Percentiles rank a stretch among this genome's conserved stretches.
phyloP scores from a whole-genome alignment of 2,888 invertebrate species.

The Drosophila vallismaia region DNA sequence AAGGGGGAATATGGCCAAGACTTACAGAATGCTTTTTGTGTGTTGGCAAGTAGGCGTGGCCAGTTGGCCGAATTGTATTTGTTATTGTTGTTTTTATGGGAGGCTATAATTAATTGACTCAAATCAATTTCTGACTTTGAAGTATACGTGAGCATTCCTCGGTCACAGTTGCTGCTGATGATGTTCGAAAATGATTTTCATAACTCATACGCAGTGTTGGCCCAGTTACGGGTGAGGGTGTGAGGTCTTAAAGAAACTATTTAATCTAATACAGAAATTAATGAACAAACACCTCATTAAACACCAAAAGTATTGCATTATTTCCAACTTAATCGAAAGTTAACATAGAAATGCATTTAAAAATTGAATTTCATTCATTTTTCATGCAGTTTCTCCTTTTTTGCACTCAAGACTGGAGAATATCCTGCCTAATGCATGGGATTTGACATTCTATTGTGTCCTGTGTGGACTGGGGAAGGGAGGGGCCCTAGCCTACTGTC shows the following conservation, averaged over 20 bases:
- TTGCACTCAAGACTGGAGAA: not conserved
- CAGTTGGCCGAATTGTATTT: constrained; percentile 41
- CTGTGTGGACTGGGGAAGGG: too few relatives aligned
- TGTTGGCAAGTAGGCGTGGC: constrained; percentile 14
- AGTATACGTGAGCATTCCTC: constrained; percentile 69
- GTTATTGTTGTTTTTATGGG: constrained; percentile 37
- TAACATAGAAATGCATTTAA: not conserved
- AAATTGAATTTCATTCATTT: constrained; percentile 27
- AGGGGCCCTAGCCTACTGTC: not conserved
- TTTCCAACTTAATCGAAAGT: too few relatives aligned
- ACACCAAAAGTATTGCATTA: too few relatives aligned
- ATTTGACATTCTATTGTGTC: not conserved
- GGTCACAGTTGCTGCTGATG: constrained; percentile 55
- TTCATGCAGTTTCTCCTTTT: constrained; percentile 14
- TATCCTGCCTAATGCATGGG: constrained; percentile 14
- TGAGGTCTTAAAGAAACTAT: not conserved
- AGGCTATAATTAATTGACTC: constrained; percentile 80
- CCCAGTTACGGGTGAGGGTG: constrained; percentile 17
- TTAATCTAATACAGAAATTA: not conserved
- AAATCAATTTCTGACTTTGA: constrained; percentile 81
- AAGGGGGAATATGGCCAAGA: constrained; percentile 5
- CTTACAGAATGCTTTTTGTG: not conserved
- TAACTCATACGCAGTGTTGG: constrained; percentile 67
- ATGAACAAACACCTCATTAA: not conserved
- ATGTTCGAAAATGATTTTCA: constrained; percentile 62